Percentiles rank a stretch among this genome's conserved stretches.
These are phyloP conservation scores for Rhinoderma darwinii DNA, from an alignment of 2,113 vertebrate species.

Conservation along the genomic window DNA sequence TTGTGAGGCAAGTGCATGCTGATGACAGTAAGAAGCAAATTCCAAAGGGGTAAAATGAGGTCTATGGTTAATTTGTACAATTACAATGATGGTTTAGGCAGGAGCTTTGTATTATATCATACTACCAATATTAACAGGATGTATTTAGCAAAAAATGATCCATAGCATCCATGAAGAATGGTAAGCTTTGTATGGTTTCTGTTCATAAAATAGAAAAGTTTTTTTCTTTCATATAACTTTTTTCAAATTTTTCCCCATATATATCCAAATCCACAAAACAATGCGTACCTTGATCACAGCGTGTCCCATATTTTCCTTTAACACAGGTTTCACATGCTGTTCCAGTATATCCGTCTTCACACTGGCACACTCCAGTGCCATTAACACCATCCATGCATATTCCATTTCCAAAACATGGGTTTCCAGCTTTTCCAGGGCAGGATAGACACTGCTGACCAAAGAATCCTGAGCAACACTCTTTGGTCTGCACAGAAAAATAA, in stretches of 20 bases:
- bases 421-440: conserved; percentile 78
- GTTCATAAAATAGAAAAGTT: neutral
- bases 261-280: neutral
- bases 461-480: conserved; percentile 83
- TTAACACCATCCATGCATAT: conserved; percentile 82
- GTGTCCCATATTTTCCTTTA: conserved; percentile 76
- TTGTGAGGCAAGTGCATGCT: too few species aligned
- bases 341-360: conserved; percentile 76
- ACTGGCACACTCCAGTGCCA: conserved; percentile 80
- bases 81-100: too few species aligned
- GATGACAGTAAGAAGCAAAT: too few species aligned
- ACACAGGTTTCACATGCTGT: conserved; percentile 86
- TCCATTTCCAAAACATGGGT: conserved; percentile 81
- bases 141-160: too few species aligned
- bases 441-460: conserved; percentile 86
- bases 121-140: too few species aligned
- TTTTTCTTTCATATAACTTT: neutral
- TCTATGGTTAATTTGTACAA: too few species aligned
- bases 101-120: too few species aligned
- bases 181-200: neutral
- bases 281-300: conserved; percentile 87
- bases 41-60: too few species aligned
- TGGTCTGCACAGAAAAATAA: conserved; percentile 69
- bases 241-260: neutral
- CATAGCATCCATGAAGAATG: too few species aligned